A percentile compares a stretch with the other conserved stretches of the same genome.
Conservation (phyloP, 2,888 invertebrate genomes). For the Lysandra bellargus region DNA sequence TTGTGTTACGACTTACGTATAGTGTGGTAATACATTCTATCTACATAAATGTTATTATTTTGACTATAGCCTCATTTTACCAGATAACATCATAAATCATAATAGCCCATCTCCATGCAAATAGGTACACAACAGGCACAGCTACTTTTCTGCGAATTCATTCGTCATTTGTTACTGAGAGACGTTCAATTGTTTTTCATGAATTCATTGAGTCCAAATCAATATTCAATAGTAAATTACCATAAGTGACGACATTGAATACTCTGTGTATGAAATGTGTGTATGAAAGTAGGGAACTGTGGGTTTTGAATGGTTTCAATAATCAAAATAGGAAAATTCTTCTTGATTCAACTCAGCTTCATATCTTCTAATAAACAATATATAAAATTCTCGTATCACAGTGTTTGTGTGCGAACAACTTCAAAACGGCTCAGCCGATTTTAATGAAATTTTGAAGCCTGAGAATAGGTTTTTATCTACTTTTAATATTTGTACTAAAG, state of each 20-base stretch:
- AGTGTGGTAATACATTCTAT: background rate
- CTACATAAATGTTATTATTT: conserved; percentile 5
- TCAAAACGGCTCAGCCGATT: no score
- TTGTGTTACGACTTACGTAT: background rate
- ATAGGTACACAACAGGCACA: conserved; percentile 25
- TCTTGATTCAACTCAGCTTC: background rate
- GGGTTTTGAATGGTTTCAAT: background rate
- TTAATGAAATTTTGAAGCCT: no score
- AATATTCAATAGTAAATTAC: conserved; percentile 9
- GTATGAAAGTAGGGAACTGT: background rate
- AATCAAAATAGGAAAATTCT: background rate
- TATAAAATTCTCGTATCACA: no score
- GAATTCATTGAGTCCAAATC: conserved; percentile 5
- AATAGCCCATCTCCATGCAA: conserved; percentile 33
- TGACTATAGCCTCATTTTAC: background rate
- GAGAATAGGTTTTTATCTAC: no score
- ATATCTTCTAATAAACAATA: no score
- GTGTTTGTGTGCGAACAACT: no score
- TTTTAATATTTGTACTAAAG: no score
- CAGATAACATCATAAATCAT: conserved; percentile 39
- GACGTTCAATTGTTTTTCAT: conserved; percentile 16
- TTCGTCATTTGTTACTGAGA: conserved; percentile 2
- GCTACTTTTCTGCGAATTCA: conserved; percentile 30
- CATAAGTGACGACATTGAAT: conserved; percentile 3
- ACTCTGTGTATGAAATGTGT: no score